Base-by-base conservation (phyloP, 1,140 invertebrate species). In the Tetragnatha versicolor region DNA sequence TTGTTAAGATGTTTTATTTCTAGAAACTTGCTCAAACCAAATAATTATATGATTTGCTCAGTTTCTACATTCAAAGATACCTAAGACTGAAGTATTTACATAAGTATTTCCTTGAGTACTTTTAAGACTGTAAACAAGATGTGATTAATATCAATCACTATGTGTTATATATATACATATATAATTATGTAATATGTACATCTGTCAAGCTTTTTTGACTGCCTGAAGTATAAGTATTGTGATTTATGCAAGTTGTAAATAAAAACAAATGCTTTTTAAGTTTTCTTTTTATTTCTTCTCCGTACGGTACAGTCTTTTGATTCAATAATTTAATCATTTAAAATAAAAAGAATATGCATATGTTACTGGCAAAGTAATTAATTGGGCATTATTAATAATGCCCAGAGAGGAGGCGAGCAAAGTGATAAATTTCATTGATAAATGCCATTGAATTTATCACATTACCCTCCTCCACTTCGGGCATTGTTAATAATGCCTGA, bases 181-280 rank as follows among this genome's bases (percentile, higher is more conserved):
- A n/a, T n/a, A n/a, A n/a, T n/a, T n/a, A n/a, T n/a, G n/a, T n/a
- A n/a, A n/a, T n/a, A 31, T 75, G 70, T 75, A 61, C 55, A 75
- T 75, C 63, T 63, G 27, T 72, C 29, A 75, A 53, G 61, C n/a
- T 65, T 60, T 63, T 42, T 70, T 53, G 27, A 68, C 35, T 68
- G 65, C 45, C 39, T 70, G 49, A 27, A 42, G 31, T 42, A 10
- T 75, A 49, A 75, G 29, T 42, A 75, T 75, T 75, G 58, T 63
- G 70, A 61, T 63, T 42, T 75, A 47, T 63, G 70, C 58, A 61
- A 49, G 20, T 61, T 75, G 70, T 75, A 75, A 75, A 75, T 75
- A 75, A 75, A 75, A 35, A n/a, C 49, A 20, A 49, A 63, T 35
- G 39, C 58, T 75, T 75, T 75, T 75, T 31, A 75, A 35, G 14